Evolutionary conservation across 2,888 invertebrate genomes (phyloP), one percentile per base, ranked within the genome.

Genomic region (Andrena marginata): DNA sequence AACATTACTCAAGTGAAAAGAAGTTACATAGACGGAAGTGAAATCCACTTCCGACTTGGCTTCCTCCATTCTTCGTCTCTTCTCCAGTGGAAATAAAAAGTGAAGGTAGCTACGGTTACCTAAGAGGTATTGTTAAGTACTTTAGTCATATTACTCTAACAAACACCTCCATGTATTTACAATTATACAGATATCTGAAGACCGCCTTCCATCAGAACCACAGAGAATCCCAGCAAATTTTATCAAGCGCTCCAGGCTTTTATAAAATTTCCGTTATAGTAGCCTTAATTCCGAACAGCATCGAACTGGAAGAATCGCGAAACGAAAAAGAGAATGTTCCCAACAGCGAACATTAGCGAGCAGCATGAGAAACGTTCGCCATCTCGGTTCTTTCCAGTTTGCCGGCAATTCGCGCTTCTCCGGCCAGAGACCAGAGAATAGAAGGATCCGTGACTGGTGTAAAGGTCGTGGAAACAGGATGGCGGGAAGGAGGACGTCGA

Each of bases 361-460:
- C 5, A 7, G 31, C n/a, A 20, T 20, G 31, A 33, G 62, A 35
- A 62, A 10, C 23, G 51, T 20, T 20, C 31, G 23, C 35, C 59
- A 35, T 20, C 59, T 71, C 33, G 16, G 20, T 59, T 33, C 33
- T 31, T 76, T 64, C 49, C n/a, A 49, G n/a, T 65, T 48, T 33
- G n/a, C 67, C 13, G 7, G 42, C 33, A 35, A n/a, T 26, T 16
- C 33, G n/a, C 49, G 2, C 54, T 29, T 20, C 26, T 35, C 5
- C 59, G 75, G 70, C 51, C 80, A 84, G 67, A 72, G 80, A 70
- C 70, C 68, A 74, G 65, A 72, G 63, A 77, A 81, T 78, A 74
- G 79, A 63, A 73, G 79, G 76, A 86, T 83, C 63, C 60, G 77
- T 64, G 64, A 80, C 72, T 81, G 29, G 76, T 62, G 77, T 51